Evolutionary conservation across 1,140 invertebrate species (phyloP).

Genomic region (Coptotermes formosanus): DNA sequence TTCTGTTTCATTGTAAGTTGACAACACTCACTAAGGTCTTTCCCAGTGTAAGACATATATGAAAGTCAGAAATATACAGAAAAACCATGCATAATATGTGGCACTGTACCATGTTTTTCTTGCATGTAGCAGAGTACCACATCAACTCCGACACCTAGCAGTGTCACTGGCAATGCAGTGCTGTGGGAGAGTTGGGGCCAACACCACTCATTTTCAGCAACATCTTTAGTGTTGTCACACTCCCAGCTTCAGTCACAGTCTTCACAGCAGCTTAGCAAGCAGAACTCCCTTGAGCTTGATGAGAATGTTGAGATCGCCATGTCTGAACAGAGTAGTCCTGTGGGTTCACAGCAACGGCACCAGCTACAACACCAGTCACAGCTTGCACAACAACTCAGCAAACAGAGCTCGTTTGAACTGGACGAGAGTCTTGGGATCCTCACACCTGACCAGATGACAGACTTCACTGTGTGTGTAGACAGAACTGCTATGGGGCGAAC

Average conservation of each 20-base stretch:
- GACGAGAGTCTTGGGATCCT: conserved; percentile 81
- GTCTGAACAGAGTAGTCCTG: not conserved
- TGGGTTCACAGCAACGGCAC: conserved; percentile 46
- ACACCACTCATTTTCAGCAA: not conserved
- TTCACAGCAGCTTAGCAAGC: not conserved
- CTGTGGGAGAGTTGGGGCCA: not conserved
- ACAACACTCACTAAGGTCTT: too few relatives aligned
- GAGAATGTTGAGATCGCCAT: conserved; percentile 77
- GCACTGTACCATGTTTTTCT: not conserved
- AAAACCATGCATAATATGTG: too few relatives aligned
- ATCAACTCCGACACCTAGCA: not conserved
- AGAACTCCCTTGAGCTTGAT: conserved; percentile 55
- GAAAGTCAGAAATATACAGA: too few relatives aligned
- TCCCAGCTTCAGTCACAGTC: too few relatives aligned
- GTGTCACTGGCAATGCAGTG: not conserved
- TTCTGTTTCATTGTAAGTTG: too few relatives aligned
- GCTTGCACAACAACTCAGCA: conserved; percentile 54
- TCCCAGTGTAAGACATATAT: too few relatives aligned
- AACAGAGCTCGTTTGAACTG: conserved; percentile 71
- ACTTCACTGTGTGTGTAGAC: conserved; percentile 49
- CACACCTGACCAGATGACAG: conserved; percentile 83
- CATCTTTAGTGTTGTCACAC: too few relatives aligned
- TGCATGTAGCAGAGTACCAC: not conserved
- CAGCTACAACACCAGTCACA: conserved; percentile 33
- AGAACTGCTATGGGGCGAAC: not conserved